Evolutionary conservation across 1,140 invertebrate species (phyloP).

Genomic region (Apocrypta bakeri): DNA sequence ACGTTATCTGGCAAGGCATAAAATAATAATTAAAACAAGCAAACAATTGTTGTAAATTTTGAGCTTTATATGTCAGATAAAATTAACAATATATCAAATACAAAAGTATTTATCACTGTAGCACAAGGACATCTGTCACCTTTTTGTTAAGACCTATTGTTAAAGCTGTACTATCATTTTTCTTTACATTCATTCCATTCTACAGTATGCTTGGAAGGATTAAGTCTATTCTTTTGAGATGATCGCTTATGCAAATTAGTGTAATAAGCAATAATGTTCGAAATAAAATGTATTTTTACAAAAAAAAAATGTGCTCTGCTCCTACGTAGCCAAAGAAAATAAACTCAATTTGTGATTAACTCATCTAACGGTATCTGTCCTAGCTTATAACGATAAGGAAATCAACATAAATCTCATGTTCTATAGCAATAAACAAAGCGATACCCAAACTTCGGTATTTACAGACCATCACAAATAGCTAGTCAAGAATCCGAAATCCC

Average conservation of each 20-base stretch:
- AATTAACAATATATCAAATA: neutral
- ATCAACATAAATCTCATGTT: neutral
- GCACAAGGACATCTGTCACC: neutral
- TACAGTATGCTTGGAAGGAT: neutral
- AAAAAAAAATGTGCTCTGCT: neutral
- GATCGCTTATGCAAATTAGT: neutral
- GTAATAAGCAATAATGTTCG: neutral
- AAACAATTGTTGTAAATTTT: neutral
- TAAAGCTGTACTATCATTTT: neutral
- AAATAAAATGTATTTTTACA: neutral
- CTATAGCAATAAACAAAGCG: neutral
- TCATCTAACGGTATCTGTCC: neutral
- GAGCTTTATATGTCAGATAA: neutral
- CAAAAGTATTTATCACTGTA: slow-evolving; percentile 4
- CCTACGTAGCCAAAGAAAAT: neutral
- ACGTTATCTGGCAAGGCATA: slow-evolving; percentile 7
- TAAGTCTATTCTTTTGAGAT: neutral
- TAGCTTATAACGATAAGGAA: neutral
- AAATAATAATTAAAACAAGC: neutral
- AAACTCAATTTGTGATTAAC: neutral
- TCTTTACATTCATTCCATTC: neutral
- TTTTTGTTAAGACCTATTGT: neutral
- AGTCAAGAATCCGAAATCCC: neutral
- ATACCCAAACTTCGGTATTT: neutral
- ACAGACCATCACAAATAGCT: neutral